Conservation (phyloP, 2,797 vertebrate genomes). For the Catostomus latipinnis region DNA sequence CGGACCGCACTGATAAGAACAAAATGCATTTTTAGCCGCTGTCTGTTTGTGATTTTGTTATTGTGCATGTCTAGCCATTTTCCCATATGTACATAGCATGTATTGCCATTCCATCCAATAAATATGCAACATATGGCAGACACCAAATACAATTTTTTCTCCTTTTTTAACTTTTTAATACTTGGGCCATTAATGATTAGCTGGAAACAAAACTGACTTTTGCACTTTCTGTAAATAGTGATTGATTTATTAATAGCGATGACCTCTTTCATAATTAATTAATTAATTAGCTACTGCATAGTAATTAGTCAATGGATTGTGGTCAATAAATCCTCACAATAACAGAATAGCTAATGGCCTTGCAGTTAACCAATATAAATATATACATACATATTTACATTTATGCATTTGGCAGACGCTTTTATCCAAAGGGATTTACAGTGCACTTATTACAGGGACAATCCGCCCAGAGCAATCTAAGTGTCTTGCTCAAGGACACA, state of each 20-base stretch:
- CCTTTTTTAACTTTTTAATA: constrained; percentile 26
- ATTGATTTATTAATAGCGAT: constrained; percentile 84
- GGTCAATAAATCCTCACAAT: constrained; percentile 80
- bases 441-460: no score
- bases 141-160: constrained; percentile 47
- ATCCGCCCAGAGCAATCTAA: no score
- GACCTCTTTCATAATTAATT: constrained; percentile 82
- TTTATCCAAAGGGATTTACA: no score
- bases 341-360: constrained; percentile 82
- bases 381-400: no score
- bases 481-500: no score
- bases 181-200: constrained; percentile 76
- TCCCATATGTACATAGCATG: constrained; percentile 69
- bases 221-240: constrained; percentile 79
- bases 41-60: constrained; percentile 59
- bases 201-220: constrained; percentile 79
- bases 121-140: constrained; percentile 71
- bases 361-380: constrained; percentile 62
- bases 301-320: constrained; percentile 80
- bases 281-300: constrained; percentile 83
- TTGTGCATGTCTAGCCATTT: constrained; percentile 59
- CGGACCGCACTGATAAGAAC: constrained; percentile 54
- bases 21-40: constrained; percentile 41
- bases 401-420: no score
- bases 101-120: constrained; percentile 64